These are phyloP conservation scores for Achatina immaculata DNA, from an alignment of 1,140 invertebrate genomes.

Conservation along the genomic window DNA sequence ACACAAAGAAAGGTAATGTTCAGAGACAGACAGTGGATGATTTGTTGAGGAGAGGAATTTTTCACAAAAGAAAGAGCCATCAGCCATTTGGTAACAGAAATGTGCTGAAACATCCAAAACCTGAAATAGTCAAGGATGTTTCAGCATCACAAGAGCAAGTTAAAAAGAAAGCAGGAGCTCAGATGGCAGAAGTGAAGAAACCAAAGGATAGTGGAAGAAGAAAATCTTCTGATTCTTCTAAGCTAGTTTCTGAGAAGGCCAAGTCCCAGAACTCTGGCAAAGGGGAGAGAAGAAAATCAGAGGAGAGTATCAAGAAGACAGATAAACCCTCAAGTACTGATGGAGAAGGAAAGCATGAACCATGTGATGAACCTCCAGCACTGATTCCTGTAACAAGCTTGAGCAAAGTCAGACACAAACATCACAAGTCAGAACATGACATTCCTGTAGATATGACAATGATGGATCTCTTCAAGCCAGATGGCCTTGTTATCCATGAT, in stretches of 20 bases:
- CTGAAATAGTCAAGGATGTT: not conserved
- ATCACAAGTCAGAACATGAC: slow-evolving; percentile 42
- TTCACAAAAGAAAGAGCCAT: slow-evolving; percentile 33
- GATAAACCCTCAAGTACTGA: not conserved
- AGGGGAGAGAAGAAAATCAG: slow-evolving; percentile 21
- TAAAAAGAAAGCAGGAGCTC: not conserved
- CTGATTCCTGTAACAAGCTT: not conserved
- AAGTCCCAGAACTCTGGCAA: not conserved
- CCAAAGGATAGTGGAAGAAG: not conserved
- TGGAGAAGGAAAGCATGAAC: not conserved
- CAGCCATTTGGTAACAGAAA: slow-evolving; percentile 34
- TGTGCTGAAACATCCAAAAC: not conserved
- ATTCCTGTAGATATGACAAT: slow-evolving; percentile 43
- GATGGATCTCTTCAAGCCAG: slow-evolving; percentile 53
- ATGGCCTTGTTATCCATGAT: slow-evolving; percentile 46
- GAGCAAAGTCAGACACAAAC: slow-evolving; percentile 39
- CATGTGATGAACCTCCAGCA: not conserved
- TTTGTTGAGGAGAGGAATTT: slow-evolving; percentile 26
- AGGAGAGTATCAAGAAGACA: not conserved
- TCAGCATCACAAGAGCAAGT: not conserved
- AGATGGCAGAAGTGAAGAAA: slow-evolving; percentile 21
- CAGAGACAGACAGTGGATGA: slow-evolving; percentile 14
- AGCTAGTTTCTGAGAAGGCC: not conserved
- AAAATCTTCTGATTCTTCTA: slow-evolving; percentile 25
- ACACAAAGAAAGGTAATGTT: not conserved